Evolutionary conservation across 2,797 vertebrate species (phyloP).

Genomic region (Meriones psammophilus): DNA sequence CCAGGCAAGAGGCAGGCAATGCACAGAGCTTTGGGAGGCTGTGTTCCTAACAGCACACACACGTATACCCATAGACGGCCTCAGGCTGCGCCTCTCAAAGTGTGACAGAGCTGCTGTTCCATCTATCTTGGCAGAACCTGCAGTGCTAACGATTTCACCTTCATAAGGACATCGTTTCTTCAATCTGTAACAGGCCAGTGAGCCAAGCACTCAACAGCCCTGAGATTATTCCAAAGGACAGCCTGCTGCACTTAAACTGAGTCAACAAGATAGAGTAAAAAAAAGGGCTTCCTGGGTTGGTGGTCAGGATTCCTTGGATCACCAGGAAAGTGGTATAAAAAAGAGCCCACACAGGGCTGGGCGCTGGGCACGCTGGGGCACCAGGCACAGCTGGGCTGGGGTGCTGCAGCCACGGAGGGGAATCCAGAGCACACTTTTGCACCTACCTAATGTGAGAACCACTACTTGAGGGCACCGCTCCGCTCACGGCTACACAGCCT

Average conservation of each 20-base stretch:
- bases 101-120: background rate
- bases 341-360: background rate
- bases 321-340: background rate
- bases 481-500: background rate
- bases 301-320: background rate
- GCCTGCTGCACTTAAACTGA: background rate
- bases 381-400: background rate
- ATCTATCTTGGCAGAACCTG: background rate
- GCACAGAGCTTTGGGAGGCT: background rate
- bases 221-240: background rate
- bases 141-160: background rate
- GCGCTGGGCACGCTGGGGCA: no score
- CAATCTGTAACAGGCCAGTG: background rate
- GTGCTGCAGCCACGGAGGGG: no score
- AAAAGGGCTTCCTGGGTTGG: background rate
- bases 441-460: background rate
- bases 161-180: background rate
- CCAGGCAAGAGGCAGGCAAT: background rate
- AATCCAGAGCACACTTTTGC: background rate
- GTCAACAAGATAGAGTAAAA: background rate
- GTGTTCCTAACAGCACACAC: background rate
- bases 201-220: background rate
- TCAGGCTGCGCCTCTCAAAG: conserved; percentile 2
- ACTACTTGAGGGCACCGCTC: background rate
- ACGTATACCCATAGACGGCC: background rate